A percentile compares a stretch with the other conserved stretches of the same genome.
Conservation (phyloP, 2,888 invertebrate species). For the Ochlodes sylvanus region DNA sequence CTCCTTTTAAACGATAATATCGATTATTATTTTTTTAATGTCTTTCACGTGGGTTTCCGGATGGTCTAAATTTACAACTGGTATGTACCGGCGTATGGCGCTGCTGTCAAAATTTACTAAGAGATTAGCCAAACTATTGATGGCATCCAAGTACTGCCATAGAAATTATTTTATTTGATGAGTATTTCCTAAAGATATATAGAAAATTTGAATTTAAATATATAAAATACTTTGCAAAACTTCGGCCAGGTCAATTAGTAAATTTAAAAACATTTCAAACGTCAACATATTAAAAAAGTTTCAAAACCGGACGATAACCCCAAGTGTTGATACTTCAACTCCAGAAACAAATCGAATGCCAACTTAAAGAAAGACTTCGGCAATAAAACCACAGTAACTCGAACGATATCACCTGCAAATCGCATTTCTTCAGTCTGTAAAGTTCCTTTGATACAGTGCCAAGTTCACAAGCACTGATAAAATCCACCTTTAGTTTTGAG, state of each 20-base stretch:
- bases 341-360: slow-evolving; percentile 23
- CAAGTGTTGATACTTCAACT: slow-evolving; percentile 24
- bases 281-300: background rate
- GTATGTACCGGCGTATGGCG: too few relatives aligned
- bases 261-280: background rate
- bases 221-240: too few relatives aligned
- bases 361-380: slow-evolving; percentile 15
- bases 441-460: slow-evolving; percentile 34
- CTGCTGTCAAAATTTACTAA: too few relatives aligned
- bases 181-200: too few relatives aligned
- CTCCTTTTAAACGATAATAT: too few relatives aligned
- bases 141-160: too few relatives aligned
- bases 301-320: slow-evolving; percentile 19
- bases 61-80: too few relatives aligned
- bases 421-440: slow-evolving; percentile 35
- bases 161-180: too few relatives aligned
- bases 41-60: too few relatives aligned
- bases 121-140: too few relatives aligned
- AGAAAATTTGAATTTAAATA: too few relatives aligned
- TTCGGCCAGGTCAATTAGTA: background rate
- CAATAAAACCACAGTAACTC: slow-evolving; percentile 23
- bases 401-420: slow-evolving; percentile 27
- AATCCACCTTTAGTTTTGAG: slow-evolving; percentile 8
- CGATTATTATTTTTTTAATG: too few relatives aligned
- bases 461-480: slow-evolving; percentile 19